A percentile compares a stretch with the other conserved stretches of the same genome.
Conservation (phyloP, 2,888 invertebrate genomes). For the Clusia tigrina region DNA sequence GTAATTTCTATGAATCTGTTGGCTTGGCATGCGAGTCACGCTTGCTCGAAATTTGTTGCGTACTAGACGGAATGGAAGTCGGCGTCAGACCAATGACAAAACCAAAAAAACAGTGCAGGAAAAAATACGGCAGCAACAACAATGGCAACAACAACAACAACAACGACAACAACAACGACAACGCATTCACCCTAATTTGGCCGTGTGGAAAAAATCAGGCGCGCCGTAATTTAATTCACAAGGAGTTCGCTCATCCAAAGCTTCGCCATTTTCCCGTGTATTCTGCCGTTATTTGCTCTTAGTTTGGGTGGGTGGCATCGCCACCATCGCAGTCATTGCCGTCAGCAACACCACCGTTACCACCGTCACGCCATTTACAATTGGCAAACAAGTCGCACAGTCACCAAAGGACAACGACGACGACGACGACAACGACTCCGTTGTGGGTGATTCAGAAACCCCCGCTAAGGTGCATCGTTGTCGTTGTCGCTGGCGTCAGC, state of each 20-base stretch:
- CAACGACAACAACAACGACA: no score
- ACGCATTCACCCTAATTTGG: constrained; percentile 6
- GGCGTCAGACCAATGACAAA: background rate
- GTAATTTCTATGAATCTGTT: no score
- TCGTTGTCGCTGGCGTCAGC: constrained; percentile 27
- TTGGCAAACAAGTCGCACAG: constrained; percentile 1
- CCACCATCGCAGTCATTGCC: no score
- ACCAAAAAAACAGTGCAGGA: background rate
- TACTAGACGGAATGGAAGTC: background rate
- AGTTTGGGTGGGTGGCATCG: no score
- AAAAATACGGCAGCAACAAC: no score
- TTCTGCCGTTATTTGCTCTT: no score
- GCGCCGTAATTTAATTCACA: constrained; percentile 6
- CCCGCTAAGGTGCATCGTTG: constrained; percentile 12
- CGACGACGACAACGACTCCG: background rate
- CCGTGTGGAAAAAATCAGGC: background rate
- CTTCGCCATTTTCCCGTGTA: background rate
- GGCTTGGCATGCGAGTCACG: background rate
- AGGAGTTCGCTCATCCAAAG: background rate
- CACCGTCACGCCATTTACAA: background rate
- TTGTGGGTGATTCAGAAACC: background rate
- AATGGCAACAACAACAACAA: no score
- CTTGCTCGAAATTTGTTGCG: background rate
- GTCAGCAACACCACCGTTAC: no score
- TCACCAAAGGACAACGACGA: background rate